phyloP scores from a whole-genome alignment of 1,140 invertebrate genomes.

The Drosophila ananassae region DNA sequence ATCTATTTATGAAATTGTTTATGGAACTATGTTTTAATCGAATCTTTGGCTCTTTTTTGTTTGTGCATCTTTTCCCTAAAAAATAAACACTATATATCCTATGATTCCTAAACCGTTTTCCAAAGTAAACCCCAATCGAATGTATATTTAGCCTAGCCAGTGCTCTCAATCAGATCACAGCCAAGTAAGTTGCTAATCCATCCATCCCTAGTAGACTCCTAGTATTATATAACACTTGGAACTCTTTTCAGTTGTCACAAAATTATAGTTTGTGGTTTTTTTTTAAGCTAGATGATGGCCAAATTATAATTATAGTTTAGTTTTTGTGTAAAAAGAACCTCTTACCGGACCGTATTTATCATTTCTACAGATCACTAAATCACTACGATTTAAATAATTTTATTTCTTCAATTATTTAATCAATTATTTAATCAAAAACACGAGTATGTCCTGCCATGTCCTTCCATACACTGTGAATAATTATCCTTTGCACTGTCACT shows the following conservation, averaged over 20 bases:
- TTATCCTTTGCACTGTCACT: conserved; percentile 16
- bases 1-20: conserved; percentile 22
- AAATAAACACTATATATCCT: not conserved
- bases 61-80: conserved; percentile 34
- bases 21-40: conserved; percentile 51
- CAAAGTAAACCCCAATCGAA: conserved; percentile 39
- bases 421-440: too few relatives aligned
- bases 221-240: conserved; percentile 7
- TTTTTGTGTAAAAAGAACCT: too few relatives aligned
- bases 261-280: not conserved
- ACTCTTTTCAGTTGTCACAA: conserved; percentile 3
- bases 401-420: too few relatives aligned
- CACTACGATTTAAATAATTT: too few relatives aligned
- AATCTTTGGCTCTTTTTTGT: conserved; percentile 51
- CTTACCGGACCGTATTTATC: too few relatives aligned
- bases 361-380: too few relatives aligned
- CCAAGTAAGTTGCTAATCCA: conserved; percentile 70
- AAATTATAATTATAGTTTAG: not conserved
- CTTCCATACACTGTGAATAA: not conserved
- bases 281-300: not conserved
- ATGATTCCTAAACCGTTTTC: conserved; percentile 11
- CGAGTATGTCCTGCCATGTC: too few relatives aligned
- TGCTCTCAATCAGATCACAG: conserved; percentile 65
- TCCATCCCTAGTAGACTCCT: conserved; percentile 20
- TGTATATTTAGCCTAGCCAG: conserved; percentile 76